A percentile compares a stretch with the other conserved stretches of the same genome.
These are phyloP conservation scores for Luidia sarsii DNA, from an alignment of 53 echinoderm and acorn worm species.

Conservation along the genomic window DNA sequence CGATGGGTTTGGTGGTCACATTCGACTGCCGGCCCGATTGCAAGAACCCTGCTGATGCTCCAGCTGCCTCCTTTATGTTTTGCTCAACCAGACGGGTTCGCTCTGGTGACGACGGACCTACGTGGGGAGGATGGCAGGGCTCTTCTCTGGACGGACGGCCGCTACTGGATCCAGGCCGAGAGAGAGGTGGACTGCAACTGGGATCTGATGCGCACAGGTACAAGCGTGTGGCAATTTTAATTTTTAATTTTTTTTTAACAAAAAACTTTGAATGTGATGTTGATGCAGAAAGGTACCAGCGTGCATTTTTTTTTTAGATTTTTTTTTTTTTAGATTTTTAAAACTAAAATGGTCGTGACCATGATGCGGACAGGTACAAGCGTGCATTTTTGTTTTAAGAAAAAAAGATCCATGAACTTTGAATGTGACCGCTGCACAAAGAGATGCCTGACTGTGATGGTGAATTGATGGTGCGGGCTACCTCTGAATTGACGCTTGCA, in stretches of 20 bases:
- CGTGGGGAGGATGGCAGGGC: slow-evolving; percentile 41
- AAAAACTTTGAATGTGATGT: too few species aligned
- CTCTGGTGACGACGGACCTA: slow-evolving; percentile 64
- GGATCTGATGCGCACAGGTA: slow-evolving; percentile 65
- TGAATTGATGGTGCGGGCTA: too few species aligned
- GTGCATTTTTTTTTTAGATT: background rate
- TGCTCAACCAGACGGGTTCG: slow-evolving; percentile 13
- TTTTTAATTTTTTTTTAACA: background rate
- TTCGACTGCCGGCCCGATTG: too few species aligned
- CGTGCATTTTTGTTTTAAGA: background rate
- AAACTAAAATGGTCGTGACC: background rate
- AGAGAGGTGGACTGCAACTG: slow-evolving; percentile 78
- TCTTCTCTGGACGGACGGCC: slow-evolving; percentile 77
- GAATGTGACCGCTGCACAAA: background rate
- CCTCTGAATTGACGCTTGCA: too few species aligned
- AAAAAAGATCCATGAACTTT: background rate
- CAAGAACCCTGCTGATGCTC: too few species aligned
- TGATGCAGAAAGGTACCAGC: too few species aligned
- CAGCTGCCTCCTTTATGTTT: background rate
- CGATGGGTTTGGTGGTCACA: too few species aligned
- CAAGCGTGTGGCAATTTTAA: background rate
- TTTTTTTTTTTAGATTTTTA: background rate
- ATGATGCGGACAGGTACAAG: background rate
- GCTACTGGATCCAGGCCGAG: slow-evolving; percentile 85
- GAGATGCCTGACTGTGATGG: too few species aligned